Conservation (phyloP, 2,888 invertebrate genomes). For the Odontothrips loti region DNA sequence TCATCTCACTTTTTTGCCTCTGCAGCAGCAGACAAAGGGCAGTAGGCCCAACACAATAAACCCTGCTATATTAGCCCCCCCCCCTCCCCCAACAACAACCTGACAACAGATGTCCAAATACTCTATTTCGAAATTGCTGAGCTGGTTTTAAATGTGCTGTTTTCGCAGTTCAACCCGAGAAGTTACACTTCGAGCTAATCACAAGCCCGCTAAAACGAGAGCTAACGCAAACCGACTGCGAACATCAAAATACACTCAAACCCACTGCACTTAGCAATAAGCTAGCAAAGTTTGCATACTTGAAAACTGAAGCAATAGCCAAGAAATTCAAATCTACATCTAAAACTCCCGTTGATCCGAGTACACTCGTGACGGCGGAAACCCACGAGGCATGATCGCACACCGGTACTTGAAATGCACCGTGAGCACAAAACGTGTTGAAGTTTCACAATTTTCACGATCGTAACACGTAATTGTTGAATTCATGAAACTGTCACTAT, state of each 20-base stretch:
- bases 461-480: neutral
- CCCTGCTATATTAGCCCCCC: neutral
- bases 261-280: slow-evolving; percentile 1
- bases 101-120: neutral
- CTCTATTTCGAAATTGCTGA: slow-evolving; percentile 1
- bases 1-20: neutral
- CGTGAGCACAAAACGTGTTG: slow-evolving; percentile 1
- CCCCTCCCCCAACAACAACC: neutral
- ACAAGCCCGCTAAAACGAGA: neutral
- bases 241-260: slow-evolving; percentile 1
- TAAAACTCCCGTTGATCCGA: neutral
- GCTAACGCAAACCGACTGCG: neutral
- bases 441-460: slow-evolving; percentile 1
- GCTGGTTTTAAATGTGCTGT: neutral
- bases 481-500: neutral
- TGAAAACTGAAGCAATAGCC: slow-evolving; percentile 1
- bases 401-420: slow-evolving; percentile 1
- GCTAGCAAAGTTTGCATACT: neutral
- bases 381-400: neutral
- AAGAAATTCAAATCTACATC: neutral
- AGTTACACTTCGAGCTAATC: slow-evolving; percentile 1
- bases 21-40: neutral
- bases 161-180: slow-evolving; percentile 1
- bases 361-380: neutral
- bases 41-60: neutral